A percentile compares a stretch with the other conserved stretches of the same genome.
Evolutionary conservation across 1,140 invertebrate species (phyloP).

Genomic region (Lepidotrigona ventralis): DNA sequence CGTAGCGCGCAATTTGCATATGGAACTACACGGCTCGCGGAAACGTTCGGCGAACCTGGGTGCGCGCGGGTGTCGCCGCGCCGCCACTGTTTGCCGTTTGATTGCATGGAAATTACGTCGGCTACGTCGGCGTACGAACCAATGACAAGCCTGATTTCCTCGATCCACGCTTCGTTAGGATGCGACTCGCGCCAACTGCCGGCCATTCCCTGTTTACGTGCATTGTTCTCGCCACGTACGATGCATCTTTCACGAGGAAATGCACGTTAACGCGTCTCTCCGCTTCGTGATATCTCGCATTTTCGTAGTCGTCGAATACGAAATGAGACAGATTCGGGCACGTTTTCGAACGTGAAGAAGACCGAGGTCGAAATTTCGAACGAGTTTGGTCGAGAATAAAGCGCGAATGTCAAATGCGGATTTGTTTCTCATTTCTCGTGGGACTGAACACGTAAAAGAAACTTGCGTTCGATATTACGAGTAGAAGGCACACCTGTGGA

Average conservation of each 20-base stretch:
- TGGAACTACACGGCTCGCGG: slow-evolving; percentile 56
- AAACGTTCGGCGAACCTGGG: slow-evolving; percentile 19
- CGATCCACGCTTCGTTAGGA: slow-evolving; percentile 39
- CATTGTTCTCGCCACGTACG: not conserved
- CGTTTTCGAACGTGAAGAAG: too few relatives aligned
- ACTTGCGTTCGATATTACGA: too few relatives aligned
- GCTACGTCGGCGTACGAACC: slow-evolving; percentile 35
- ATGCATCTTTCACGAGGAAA: not conserved
- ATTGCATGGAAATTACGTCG: slow-evolving; percentile 66
- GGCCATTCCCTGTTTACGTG: not conserved
- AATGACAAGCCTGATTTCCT: slow-evolving; percentile 57
- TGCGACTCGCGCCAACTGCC: not conserved
- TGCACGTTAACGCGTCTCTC: not conserved
- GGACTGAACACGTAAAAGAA: too few relatives aligned
- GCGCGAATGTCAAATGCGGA: too few relatives aligned
- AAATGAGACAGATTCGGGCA: too few relatives aligned
- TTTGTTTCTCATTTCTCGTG: too few relatives aligned
- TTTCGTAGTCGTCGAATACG: not conserved
- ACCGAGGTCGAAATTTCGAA: too few relatives aligned
- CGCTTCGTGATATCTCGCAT: not conserved
- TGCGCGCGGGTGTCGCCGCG: not conserved
- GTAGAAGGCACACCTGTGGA: not conserved
- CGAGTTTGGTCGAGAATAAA: too few relatives aligned
- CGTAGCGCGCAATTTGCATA: slow-evolving; percentile 63
- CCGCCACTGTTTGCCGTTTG: slow-evolving; percentile 59